phyloP scores from a whole-genome alignment of 2,888 invertebrate genomes.

The Ectemnius lituratus region DNA sequence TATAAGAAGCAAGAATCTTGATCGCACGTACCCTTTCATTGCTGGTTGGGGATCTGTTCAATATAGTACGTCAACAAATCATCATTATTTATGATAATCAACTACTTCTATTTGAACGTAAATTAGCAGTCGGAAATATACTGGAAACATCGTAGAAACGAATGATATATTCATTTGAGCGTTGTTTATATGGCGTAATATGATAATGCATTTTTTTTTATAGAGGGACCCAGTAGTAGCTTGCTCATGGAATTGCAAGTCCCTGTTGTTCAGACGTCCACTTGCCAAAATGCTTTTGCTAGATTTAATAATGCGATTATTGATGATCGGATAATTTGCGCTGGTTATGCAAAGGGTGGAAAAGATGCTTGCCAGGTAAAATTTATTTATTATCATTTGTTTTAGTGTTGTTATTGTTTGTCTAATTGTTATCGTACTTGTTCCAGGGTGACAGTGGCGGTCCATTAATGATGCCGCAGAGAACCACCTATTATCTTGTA shows the following conservation, averaged over 20 bases:
- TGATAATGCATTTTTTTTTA: constrained; percentile 23
- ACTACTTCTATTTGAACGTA: neutral
- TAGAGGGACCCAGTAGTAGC: constrained; percentile 85
- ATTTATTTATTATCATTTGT: neutral
- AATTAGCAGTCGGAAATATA: neutral
- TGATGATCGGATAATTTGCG: constrained; percentile 85
- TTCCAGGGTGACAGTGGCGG: constrained; percentile 87
- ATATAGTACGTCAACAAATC: constrained; percentile 86
- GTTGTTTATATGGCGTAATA: too few relatives aligned
- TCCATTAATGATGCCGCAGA: constrained; percentile 84
- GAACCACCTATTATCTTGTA: constrained; percentile 78
- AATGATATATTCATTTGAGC: too few relatives aligned
- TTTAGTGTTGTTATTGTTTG: neutral
- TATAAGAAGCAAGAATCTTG: constrained; percentile 80
- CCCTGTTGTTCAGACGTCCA: constrained; percentile 83
- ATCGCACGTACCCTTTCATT: constrained; percentile 83
- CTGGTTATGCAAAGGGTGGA: constrained; percentile 83
- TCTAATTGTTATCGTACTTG: constrained; percentile 1
- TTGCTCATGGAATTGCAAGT: constrained; percentile 85
- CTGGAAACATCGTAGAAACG: neutral
- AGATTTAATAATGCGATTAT: constrained; percentile 80
- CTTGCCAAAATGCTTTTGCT: constrained; percentile 82
- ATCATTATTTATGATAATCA: neutral
- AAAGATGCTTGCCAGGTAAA: constrained; percentile 86
- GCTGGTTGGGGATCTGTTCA: constrained; percentile 90